A percentile compares a stretch with the other conserved stretches of the same genome.
Evolutionary conservation across 2,888 invertebrate genomes (phyloP).

Genomic region (Phymatocera aterrima): DNA sequence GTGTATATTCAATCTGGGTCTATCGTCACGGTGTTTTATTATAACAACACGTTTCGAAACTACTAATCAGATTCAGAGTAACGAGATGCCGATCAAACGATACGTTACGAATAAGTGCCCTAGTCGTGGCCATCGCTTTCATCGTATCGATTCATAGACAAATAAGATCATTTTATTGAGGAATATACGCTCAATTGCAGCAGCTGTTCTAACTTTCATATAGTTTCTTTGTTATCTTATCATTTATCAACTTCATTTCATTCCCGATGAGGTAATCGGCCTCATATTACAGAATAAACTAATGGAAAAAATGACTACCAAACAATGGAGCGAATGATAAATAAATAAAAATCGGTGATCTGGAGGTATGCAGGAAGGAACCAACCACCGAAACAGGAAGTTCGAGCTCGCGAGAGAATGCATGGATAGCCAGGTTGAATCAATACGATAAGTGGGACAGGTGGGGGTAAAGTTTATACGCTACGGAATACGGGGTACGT

Average conservation of each 20-base stretch:
- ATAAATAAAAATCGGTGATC: conserved; percentile 22
- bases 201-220: too few species aligned
- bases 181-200: too few species aligned
- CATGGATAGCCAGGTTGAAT: conserved; percentile 68
- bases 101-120: neutral
- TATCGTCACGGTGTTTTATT: neutral
- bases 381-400: conserved; percentile 51
- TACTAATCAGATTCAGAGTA: neutral
- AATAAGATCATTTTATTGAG: too few species aligned
- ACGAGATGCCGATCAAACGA: neutral
- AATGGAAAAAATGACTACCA: too few species aligned
- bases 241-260: too few species aligned
- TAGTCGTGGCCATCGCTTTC: neutral
- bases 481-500: conserved; percentile 48
- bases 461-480: conserved; percentile 57
- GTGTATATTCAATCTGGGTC: neutral
- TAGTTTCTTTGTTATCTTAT: too few species aligned
- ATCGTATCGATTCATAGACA: neutral
- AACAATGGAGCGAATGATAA: conserved; percentile 41
- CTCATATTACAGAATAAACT: too few species aligned
- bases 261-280: too few species aligned
- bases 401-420: conserved; percentile 49
- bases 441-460: conserved; percentile 73
- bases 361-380: conserved; percentile 48
- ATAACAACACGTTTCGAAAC: neutral